These are phyloP conservation scores for Leptestheria dahalacensis DNA, from an alignment of 1,140 invertebrate genomes.

Conservation along the genomic window DNA sequence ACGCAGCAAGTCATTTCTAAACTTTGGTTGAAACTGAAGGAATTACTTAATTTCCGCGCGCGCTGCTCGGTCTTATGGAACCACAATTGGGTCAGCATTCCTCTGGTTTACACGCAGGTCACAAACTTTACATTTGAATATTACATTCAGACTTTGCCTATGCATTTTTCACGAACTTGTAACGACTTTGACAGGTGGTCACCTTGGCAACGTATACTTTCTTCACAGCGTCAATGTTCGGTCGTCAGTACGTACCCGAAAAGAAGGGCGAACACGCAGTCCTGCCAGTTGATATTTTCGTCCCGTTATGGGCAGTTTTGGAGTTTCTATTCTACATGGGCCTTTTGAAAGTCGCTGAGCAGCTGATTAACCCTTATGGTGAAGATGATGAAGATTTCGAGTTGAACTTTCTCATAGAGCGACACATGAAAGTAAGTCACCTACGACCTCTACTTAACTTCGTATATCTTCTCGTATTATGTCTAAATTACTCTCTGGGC, in stretches of 20 bases:
- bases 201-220: constrained; percentile 58
- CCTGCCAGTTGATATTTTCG: not conserved
- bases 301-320: constrained; percentile 52
- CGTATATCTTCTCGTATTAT: not conserved
- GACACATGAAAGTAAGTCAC: constrained; percentile 41
- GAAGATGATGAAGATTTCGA: constrained; percentile 67
- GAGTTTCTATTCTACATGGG: constrained; percentile 68
- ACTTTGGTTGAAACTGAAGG: no score
- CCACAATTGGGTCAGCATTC: constrained; percentile 93
- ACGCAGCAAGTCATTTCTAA: no score
- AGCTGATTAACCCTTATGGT: constrained; percentile 54
- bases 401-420: constrained; percentile 50
- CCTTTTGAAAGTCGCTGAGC: constrained; percentile 49
- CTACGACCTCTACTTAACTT: not conserved
- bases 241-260: constrained; percentile 34
- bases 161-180: no score
- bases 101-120: constrained; percentile 91
- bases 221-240: constrained; percentile 50
- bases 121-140: no score
- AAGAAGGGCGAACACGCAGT: not conserved
- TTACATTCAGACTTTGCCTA: no score
- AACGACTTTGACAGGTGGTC: constrained; percentile 41
- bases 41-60: constrained; percentile 47
- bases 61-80: constrained; percentile 55
- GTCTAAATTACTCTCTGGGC: no score